Percentiles rank a stretch among this genome's conserved stretches.
phyloP scores from a whole-genome alignment of 2,888 invertebrate genomes.

The Ichneumoninae sp. region DNA sequence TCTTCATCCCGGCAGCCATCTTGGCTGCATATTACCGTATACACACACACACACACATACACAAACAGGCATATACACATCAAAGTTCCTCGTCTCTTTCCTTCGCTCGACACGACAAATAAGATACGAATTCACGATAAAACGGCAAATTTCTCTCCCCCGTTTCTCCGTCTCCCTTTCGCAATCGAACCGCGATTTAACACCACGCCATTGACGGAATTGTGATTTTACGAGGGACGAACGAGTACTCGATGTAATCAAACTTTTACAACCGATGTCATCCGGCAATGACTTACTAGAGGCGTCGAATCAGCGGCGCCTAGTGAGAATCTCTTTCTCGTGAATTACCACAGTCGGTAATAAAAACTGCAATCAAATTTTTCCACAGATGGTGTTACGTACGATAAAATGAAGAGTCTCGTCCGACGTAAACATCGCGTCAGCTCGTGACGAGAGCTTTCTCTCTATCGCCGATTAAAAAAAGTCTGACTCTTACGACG shows the following conservation, averaged over 20 bases:
- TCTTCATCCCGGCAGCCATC: slow-evolving; percentile 48
- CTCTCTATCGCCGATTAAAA: not conserved
- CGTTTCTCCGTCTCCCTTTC: slow-evolving; percentile 10
- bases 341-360: not conserved
- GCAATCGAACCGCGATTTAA: not conserved
- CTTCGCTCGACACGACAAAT: slow-evolving; percentile 25
- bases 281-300: not conserved
- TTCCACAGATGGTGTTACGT: too few relatives aligned
- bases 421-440: not conserved
- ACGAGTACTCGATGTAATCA: not conserved
- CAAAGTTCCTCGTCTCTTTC: slow-evolving; percentile 15
- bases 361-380: not conserved
- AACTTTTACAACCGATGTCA: not conserved
- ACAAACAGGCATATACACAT: not conserved
- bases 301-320: not conserved
- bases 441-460: not conserved
- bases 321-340: not conserved
- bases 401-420: not conserved
- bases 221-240: not conserved
- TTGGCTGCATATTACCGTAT: slow-evolving; percentile 36
- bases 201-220: not conserved
- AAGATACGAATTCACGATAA: slow-evolving; percentile 44
- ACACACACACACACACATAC: not conserved
- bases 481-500: not conserved
- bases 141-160: slow-evolving; percentile 21